A percentile compares a stretch with the other conserved stretches of the same genome.
These are phyloP conservation scores for Bombus terrestris DNA, from an alignment of 1,140 invertebrate genomes.

Conservation along the genomic window DNA sequence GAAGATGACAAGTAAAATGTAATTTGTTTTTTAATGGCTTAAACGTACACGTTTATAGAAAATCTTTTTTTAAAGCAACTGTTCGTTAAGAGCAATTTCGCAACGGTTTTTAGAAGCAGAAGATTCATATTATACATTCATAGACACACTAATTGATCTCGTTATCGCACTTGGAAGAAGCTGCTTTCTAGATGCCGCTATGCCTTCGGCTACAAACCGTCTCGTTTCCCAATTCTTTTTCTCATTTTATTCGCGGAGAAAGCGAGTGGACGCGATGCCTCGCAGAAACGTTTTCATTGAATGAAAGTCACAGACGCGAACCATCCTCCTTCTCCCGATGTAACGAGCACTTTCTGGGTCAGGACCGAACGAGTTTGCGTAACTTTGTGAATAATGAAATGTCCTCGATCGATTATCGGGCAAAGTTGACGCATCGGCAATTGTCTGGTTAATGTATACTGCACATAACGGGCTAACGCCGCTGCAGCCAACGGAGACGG, in stretches of 20 bases:
- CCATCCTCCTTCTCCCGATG: not conserved
- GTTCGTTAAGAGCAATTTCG: not conserved
- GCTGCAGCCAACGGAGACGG: not conserved
- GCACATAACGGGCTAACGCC: constrained; percentile 17
- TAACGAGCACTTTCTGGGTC: constrained; percentile 40
- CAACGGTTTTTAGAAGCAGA: not conserved
- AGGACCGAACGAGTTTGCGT: constrained; percentile 33
- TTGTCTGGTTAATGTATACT: constrained; percentile 46
- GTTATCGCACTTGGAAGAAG: not conserved
- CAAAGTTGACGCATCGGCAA: constrained; percentile 49
- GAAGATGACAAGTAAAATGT: no score
- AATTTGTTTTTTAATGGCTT: no score
- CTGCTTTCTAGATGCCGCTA: not conserved
- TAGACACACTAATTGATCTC: constrained; percentile 5
- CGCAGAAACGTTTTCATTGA: constrained; percentile 27
- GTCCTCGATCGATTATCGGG: constrained; percentile 40
- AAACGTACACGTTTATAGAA: no score
- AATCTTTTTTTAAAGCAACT: no score
- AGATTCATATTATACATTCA: not conserved
- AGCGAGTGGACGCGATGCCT: not conserved
- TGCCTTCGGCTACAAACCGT: not conserved
- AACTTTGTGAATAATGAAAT: constrained; percentile 47
- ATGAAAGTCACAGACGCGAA: constrained; percentile 19
- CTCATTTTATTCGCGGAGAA: not conserved
- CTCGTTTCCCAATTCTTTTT: no score